Base-by-base conservation (phyloP, 2,888 invertebrate genomes). In the Candidula unifasciata region DNA sequence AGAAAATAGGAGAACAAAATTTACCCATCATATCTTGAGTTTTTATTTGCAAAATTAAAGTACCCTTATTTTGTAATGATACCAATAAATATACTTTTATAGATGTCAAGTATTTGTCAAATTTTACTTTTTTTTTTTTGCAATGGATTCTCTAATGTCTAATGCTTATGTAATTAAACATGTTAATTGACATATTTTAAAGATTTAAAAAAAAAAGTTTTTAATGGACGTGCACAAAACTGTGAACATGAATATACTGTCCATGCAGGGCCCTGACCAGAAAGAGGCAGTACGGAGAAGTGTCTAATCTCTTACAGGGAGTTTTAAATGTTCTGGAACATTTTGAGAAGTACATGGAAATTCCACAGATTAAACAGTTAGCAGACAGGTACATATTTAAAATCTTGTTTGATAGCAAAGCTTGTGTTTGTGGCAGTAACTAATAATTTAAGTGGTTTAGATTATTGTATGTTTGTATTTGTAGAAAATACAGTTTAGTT, bases 261-360 rank as follows among this genome's bases (percentile, higher is more conserved):
- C 76, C 52, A 85, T 89, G 18, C 88, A 95, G 95, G 88, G 94
- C 95, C 30, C 94, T 98, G 90, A 97, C 97, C 0, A 95, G 96
- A 89, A 96, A 96, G 86, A 95, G 98, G n/a, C 96, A 97, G 91
- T 99, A 99, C 93, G 97, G 97, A 60, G 99, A 99, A 93, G 96
- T 99, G 80, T 96, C 98, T 21, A 95, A 97, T 93, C 97, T 99
- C 0, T 94, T 99, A 86, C 98, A 99, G 94, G 99, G 98, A 21
- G 97, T 99, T 24, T 96, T 97, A 90, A 97, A 99, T 95, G 99
- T 99, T 0, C 96, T 99, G 93, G 96, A 97, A 87, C 97, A 99
- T 94, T 98, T 99, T 93, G 96, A 97, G 89, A 96, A 96, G 89
- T 99, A 98, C 93, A 96, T 96, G 87, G 96, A 97, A 92, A 98